Evolutionary conservation across 1,140 invertebrate species (phyloP), one percentile per base, ranked within the genome.

Genomic region (Procambarus clarkii): DNA sequence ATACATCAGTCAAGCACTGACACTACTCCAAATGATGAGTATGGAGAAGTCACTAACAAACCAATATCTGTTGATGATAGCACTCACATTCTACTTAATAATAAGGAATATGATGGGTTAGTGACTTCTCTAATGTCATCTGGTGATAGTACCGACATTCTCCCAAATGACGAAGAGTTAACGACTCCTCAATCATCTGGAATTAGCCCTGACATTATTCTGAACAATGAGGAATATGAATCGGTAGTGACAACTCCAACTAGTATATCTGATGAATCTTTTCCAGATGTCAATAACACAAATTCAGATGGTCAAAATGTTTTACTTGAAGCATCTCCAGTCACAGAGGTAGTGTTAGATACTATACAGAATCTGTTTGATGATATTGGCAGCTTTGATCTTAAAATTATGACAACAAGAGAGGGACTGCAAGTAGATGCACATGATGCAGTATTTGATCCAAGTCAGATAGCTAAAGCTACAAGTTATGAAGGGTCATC

Each of bases 381-480:
- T 77, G 88, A 90, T 64, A 71, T 81, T 60, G 48, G 71, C 3
- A 90, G 54, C 46, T 60, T 90, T 84, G 88, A 90, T 48, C 50
- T 84, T 1, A 84, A 76, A 46, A 90, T 90, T 48, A 84, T 60
- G 48, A 90, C 88, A 18, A 90, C 81, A 9, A 83, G 77, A 58
- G 60, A 90, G 50, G 88, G 81, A 48, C 71, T 90, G 34, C 71
- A 84, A 18, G 88, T 78, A 18, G 88, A 90, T 54, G 88, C 71
- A n/a, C 74, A 77, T 21, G 77, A 87, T 64, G 60, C 50, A n/a
- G 54, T 64, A 34, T 83, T 90, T 78, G 88, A 90, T 58, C 88
- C 87, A 11, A 84, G 88, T 83, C 88, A 90, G 58, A 84, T 90
- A 48, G 88, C 88, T 64, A 90, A 90, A 83, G 88, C 88, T 71